Evolutionary conservation across 2,888 invertebrate genomes (phyloP).

Genomic region (Phoronis australis): DNA sequence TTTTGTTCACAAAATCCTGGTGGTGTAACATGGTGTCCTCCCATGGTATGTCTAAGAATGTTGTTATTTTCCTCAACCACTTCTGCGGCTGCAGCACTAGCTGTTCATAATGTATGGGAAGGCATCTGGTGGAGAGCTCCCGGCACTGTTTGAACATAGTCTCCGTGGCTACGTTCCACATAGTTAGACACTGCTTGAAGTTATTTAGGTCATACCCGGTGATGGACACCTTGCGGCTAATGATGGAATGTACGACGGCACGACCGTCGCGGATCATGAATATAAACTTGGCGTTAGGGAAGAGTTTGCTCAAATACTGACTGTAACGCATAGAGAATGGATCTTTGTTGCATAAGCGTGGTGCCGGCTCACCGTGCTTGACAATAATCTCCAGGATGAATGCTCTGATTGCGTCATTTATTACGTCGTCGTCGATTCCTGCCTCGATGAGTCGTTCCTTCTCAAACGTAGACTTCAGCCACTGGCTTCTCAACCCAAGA

Average conservation of each 20-base stretch:
- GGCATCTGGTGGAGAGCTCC: constrained; percentile 60
- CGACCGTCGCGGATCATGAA: constrained; percentile 98
- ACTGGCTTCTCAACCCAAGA: constrained; percentile 89
- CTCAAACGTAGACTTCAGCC: constrained; percentile 72
- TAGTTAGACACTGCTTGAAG: constrained; percentile 84
- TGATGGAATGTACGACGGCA: constrained; percentile 97
- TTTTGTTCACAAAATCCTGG: constrained; percentile 93
- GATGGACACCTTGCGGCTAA: constrained; percentile 83
- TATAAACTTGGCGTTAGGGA: constrained; percentile 95
- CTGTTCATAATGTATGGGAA: constrained; percentile 94
- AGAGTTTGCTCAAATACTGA: constrained; percentile 85
- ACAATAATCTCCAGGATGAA: constrained; percentile 83
- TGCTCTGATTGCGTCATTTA: constrained; percentile 92
- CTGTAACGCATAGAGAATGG: constrained; percentile 97
- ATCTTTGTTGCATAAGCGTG: constrained; percentile 96
- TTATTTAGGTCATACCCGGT: constrained; percentile 91
- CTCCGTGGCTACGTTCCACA: constrained; percentile 95
- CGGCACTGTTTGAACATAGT: constrained; percentile 65
- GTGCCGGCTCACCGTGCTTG: constrained; percentile 81
- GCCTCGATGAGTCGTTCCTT: constrained; percentile 34
- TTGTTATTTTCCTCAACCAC: constrained; percentile 81
- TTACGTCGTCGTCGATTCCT: constrained; percentile 75
- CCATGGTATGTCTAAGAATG: constrained; percentile 90
- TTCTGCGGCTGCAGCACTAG: constrained; percentile 87
- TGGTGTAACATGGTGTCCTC: constrained; percentile 93